A percentile compares a stretch with the other conserved stretches of the same genome.
phyloP scores from a whole-genome alignment of 2,888 invertebrate genomes.

The Lithophane semibrunnea region DNA sequence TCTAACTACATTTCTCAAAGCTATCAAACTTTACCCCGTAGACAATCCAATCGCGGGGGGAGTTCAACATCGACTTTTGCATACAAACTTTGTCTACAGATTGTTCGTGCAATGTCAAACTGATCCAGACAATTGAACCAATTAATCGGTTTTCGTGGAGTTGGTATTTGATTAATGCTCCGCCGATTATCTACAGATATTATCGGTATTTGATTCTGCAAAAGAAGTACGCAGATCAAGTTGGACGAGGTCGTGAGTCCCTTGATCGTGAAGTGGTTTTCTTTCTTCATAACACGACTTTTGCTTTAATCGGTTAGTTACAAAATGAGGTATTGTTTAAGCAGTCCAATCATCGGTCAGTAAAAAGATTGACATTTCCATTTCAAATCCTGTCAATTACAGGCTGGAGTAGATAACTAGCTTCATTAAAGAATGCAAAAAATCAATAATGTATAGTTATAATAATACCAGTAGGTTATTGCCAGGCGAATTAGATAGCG shows the following conservation, averaged over 20 bases:
- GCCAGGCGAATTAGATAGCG: constrained; percentile 58
- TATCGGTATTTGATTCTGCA: constrained; percentile 45
- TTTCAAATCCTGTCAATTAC: constrained; percentile 59
- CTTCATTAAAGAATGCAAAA: constrained; percentile 55
- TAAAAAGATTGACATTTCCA: constrained; percentile 54
- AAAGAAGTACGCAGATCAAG: constrained; percentile 38
- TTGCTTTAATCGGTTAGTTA: constrained; percentile 30
- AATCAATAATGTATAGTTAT: constrained; percentile 49
- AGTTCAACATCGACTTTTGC: constrained; percentile 85
- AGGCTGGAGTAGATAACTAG: constrained; percentile 49
- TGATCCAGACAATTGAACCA: constrained; percentile 85
- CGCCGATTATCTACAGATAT: constrained; percentile 57
- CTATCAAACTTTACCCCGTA: constrained; percentile 84
- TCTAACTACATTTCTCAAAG: constrained; percentile 83
- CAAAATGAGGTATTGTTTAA: constrained; percentile 43
- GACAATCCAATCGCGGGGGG: constrained; percentile 84
- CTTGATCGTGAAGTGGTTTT: constrained; percentile 14
- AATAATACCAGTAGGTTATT: constrained; percentile 58
- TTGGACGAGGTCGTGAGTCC: constrained; percentile 39
- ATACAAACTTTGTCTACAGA: constrained; percentile 86
- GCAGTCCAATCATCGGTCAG: constrained; percentile 35
- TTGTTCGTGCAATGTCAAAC: constrained; percentile 85
- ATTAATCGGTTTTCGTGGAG: constrained; percentile 83
- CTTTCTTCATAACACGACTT: constrained; percentile 27
- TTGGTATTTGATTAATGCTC: constrained; percentile 75